These are phyloP conservation scores for Tragelaphus eurycerus DNA, from an alignment of 2,797 vertebrate genomes.

Conservation along the genomic window DNA sequence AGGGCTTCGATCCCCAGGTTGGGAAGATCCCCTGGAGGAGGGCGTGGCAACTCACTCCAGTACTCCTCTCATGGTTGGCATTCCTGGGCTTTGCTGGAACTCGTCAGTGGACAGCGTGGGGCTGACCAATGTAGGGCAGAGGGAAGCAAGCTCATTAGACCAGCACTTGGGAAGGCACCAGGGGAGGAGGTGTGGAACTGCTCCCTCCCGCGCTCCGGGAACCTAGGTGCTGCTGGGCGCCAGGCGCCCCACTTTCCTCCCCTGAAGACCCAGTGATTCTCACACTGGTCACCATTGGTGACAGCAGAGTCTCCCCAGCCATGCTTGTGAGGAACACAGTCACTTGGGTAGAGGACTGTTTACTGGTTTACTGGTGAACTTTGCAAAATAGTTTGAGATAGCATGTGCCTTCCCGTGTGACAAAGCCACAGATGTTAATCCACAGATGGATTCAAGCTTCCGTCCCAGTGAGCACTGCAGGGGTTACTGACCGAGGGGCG, in stretches of 20 bases:
- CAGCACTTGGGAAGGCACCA: fast-evolving
- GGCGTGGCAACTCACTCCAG: fast-evolving
- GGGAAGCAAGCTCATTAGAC: background rate
- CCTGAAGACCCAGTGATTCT: fast-evolving
- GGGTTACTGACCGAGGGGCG: background rate
- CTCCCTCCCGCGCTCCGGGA: fast-evolving
- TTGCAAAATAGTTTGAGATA: background rate
- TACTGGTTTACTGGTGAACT: background rate
- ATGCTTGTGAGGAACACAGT: background rate
- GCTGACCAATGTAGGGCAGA: background rate
- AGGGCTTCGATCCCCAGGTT: fast-evolving
- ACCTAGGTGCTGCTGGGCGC: too few species aligned
- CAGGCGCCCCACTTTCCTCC: background rate
- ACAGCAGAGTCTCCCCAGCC: background rate
- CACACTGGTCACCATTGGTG: fast-evolving
- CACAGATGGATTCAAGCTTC: background rate
- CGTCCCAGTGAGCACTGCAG: background rate
- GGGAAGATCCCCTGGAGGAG: background rate
- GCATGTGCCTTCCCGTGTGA: background rate
- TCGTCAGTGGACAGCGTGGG: background rate
- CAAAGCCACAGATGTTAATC: background rate
- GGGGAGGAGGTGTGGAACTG: background rate
- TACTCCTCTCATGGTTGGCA: background rate
- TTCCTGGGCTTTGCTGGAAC: background rate
- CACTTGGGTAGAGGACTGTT: background rate